phyloP scores from a whole-genome alignment of 2,797 vertebrate genomes.

The Coracias cyanogaster region DNA sequence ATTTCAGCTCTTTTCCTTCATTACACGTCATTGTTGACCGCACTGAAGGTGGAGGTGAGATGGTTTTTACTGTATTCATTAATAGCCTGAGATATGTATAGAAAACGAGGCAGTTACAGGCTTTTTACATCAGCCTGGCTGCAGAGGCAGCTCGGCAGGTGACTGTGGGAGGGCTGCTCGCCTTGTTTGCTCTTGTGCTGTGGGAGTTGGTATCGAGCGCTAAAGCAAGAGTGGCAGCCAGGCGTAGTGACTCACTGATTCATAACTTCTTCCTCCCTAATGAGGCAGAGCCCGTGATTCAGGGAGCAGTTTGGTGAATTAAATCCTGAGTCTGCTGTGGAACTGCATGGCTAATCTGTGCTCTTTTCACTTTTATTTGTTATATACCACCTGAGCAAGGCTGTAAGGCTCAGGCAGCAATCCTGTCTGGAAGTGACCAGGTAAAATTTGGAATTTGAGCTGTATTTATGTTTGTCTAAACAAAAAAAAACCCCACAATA shows the following conservation, averaged over 20 bases:
- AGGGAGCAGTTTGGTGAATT: slow-evolving; percentile 2
- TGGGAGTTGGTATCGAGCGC: slow-evolving; percentile 34
- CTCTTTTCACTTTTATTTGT: not conserved
- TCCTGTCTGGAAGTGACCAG: not conserved
- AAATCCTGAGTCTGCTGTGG: not conserved
- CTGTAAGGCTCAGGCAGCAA: not conserved
- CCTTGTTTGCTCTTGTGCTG: slow-evolving; percentile 47
- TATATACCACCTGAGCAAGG: not conserved
- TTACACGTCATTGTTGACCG: not conserved
- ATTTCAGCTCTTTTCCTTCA: not conserved
- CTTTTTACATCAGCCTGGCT: slow-evolving; percentile 5
- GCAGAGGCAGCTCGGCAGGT: slow-evolving; percentile 23
- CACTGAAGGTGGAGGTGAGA: not conserved
- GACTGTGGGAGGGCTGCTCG: not conserved
- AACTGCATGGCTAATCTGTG: not conserved
- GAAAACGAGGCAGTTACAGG: not conserved
- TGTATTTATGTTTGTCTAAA: not conserved
- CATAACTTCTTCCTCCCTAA: slow-evolving; percentile 36
- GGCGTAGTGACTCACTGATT: slow-evolving; percentile 50
- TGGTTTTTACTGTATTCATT: not conserved
- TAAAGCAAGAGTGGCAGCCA: slow-evolving; percentile 46
- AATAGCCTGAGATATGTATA: not conserved
- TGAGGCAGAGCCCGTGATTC: not conserved
- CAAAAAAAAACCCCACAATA: accelerated
- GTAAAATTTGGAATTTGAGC: not conserved